phyloP scores from a whole-genome alignment of 2,113 vertebrate species.

The Zosterops lateralis region DNA sequence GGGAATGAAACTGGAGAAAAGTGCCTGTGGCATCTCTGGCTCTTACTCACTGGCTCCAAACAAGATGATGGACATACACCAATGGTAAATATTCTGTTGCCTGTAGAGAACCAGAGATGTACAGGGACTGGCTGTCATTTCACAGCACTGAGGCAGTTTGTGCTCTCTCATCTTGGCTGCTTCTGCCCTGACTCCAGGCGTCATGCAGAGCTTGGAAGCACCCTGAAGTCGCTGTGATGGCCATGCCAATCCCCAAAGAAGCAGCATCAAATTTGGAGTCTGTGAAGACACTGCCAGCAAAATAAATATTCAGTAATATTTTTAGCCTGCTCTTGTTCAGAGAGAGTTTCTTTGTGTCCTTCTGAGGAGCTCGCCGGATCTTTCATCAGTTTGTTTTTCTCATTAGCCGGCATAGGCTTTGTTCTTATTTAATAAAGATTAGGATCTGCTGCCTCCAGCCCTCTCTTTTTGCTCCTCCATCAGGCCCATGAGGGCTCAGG shows the following conservation, averaged over 20 bases:
- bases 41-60: background rate
- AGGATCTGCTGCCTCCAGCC: constrained; percentile 72
- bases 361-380: constrained; percentile 62
- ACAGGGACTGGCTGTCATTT: background rate
- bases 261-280: background rate
- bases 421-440: constrained; percentile 78
- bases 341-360: constrained; percentile 69
- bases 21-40: background rate
- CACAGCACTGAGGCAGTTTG: fast-evolving
- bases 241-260: constrained; percentile 13
- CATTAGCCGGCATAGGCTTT: constrained; percentile 72
- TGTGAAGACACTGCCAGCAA: constrained; percentile 56
- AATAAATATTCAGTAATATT: constrained; percentile 61
- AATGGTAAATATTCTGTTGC: background rate
- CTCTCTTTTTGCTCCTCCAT: constrained; percentile 65
- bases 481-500: constrained; percentile 50
- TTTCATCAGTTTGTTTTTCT: constrained; percentile 73
- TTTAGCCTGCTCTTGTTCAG: constrained; percentile 63
- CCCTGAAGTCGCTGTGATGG: background rate
- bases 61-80: background rate
- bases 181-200: background rate
- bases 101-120: background rate
- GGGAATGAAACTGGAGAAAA: background rate
- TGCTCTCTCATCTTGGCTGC: background rate
- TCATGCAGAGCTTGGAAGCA: background rate